phyloP scores from a whole-genome alignment of 2,888 invertebrate species.

The Cataglyphis livida region DNA sequence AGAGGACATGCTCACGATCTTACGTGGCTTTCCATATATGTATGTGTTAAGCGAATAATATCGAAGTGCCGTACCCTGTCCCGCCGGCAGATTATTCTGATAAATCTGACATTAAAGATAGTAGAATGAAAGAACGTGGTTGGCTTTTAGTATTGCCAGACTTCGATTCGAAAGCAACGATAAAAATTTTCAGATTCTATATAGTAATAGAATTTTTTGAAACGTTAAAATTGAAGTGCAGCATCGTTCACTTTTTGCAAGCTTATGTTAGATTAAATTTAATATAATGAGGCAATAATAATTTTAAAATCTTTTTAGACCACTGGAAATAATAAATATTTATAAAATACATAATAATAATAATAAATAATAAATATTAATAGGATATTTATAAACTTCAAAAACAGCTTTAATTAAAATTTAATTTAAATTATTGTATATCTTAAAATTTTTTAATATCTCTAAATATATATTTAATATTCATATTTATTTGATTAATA shows the following conservation, averaged over 20 bases:
- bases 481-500: neutral
- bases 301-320: neutral
- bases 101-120: conserved; percentile 76
- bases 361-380: no score
- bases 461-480: neutral
- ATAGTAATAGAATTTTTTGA: neutral
- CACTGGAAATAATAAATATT: neutral
- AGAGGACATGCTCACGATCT: neutral
- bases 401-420: neutral
- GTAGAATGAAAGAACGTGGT: conserved; percentile 43
- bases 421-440: neutral
- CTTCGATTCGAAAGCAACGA: conserved; percentile 13
- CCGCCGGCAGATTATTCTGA: conserved; percentile 73
- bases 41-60: conserved; percentile 70
- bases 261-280: neutral
- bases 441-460: neutral
- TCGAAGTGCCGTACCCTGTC: conserved; percentile 79
- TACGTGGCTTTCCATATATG: conserved; percentile 3
- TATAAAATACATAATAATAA: no score
- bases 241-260: neutral
- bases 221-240: neutral
- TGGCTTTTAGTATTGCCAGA: conserved; percentile 11
- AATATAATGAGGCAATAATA: neutral
- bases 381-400: neutral
- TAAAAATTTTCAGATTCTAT: neutral